Evolutionary conservation across 1,140 invertebrate genomes (phyloP).

Genomic region (Euura lappo): DNA sequence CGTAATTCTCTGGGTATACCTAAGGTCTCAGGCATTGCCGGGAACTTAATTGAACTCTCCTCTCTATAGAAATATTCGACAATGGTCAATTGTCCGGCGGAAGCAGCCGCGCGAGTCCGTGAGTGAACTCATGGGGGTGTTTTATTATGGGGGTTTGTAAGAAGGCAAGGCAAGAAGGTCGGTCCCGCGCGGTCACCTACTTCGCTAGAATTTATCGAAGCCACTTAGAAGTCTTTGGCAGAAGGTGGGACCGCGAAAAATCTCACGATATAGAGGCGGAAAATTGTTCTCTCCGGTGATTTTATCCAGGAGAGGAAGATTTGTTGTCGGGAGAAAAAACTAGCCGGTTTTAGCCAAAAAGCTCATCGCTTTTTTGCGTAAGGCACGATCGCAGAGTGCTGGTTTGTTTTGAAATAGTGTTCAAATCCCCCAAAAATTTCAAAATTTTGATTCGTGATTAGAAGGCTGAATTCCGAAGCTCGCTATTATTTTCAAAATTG

Average conservation of each 20-base stretch:
- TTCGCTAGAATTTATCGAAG: background rate
- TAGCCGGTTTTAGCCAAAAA: no score
- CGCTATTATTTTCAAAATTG: no score
- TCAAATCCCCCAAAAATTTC: no score
- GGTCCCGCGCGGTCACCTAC: no score
- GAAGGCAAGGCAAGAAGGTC: background rate
- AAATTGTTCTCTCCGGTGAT: no score
- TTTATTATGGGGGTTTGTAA: slow-evolving; percentile 50
- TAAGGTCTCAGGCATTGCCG: slow-evolving; percentile 23
- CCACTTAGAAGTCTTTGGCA: background rate
- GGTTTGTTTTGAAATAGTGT: no score
- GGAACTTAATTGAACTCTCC: slow-evolving; percentile 53
- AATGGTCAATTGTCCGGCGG: slow-evolving; percentile 47
- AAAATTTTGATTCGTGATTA: no score
- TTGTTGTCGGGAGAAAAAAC: background rate
- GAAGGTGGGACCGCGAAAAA: background rate
- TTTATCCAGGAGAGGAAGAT: background rate
- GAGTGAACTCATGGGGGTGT: slow-evolving; percentile 41
- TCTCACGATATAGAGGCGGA: background rate
- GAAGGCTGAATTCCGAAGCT: no score
- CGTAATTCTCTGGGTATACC: background rate
- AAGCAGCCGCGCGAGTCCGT: slow-evolving; percentile 26
- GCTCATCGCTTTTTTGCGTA: no score
- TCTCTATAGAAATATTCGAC: slow-evolving; percentile 41
- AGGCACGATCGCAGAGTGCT: no score